A percentile compares a stretch with the other conserved stretches of the same genome.
phyloP scores from a whole-genome alignment of 2,113 vertebrate species.

The Formicarius rufipectus region DNA sequence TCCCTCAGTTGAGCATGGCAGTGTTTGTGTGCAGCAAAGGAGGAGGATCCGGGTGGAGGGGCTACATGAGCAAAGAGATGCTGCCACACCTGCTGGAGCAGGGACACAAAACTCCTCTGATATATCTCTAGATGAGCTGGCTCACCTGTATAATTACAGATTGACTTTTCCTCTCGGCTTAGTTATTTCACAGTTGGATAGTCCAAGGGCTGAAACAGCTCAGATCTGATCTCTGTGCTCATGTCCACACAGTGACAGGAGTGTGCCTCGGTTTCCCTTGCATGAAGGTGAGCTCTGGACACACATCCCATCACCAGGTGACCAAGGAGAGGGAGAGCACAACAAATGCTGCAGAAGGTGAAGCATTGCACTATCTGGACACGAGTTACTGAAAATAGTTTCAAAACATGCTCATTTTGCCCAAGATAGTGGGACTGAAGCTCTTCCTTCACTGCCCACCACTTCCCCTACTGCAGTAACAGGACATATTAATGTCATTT shows the following conservation, averaged over 20 bases:
- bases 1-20: background rate
- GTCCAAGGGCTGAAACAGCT: background rate
- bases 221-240: background rate
- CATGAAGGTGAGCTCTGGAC: background rate
- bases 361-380: background rate
- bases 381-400: background rate
- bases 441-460: background rate
- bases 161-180: background rate
- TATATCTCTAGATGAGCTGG: background rate
- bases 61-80: background rate
- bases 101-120: background rate
- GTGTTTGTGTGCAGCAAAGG: background rate
- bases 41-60: background rate
- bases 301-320: background rate
- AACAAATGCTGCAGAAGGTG: background rate
- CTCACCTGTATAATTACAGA: background rate
- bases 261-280: background rate
- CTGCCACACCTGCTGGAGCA: background rate
- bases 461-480: background rate
- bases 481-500: background rate
- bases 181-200: background rate
- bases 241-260: background rate
- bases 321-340: background rate
- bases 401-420: background rate
- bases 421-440: background rate